Evolutionary conservation across 1,140 invertebrate genomes (phyloP).

Genomic region (Linepithema humile): DNA sequence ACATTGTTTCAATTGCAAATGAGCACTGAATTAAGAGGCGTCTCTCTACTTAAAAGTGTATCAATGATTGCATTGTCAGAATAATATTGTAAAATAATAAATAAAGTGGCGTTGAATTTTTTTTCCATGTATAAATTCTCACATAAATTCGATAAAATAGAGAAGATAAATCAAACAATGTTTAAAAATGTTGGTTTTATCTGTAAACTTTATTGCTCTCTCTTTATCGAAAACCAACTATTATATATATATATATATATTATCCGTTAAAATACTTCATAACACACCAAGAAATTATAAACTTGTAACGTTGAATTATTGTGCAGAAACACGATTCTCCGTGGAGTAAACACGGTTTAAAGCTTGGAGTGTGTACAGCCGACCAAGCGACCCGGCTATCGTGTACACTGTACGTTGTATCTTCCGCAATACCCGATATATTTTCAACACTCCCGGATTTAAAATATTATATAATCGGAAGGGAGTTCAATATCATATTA

Average conservation of each 20-base stretch:
- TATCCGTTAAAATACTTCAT: constrained; percentile 16
- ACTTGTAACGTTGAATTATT: background rate
- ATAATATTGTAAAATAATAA: background rate
- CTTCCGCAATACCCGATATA: background rate
- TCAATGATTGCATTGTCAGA: background rate
- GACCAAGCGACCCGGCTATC: background rate
- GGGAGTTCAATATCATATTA: constrained; percentile 3
- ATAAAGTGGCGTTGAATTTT: background rate
- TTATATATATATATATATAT: too few species aligned
- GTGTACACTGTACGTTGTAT: background rate
- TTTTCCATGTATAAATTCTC: too few species aligned
- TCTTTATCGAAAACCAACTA: background rate
- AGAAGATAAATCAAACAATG: too few species aligned
- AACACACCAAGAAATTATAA: background rate
- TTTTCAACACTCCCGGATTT: background rate
- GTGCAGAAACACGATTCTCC: constrained; percentile 2
- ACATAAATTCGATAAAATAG: too few species aligned
- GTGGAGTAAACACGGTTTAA: constrained; percentile 17
- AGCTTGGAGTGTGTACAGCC: background rate
- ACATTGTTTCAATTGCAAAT: constrained; percentile 15
- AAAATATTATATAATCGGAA: background rate
- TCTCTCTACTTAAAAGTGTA: background rate
- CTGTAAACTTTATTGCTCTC: background rate
- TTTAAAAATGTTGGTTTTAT: too few species aligned
- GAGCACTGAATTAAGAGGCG: background rate